These are phyloP conservation scores for Serilophus lunatus DNA, from an alignment of 2,113 vertebrate genomes.

Conservation along the genomic window DNA sequence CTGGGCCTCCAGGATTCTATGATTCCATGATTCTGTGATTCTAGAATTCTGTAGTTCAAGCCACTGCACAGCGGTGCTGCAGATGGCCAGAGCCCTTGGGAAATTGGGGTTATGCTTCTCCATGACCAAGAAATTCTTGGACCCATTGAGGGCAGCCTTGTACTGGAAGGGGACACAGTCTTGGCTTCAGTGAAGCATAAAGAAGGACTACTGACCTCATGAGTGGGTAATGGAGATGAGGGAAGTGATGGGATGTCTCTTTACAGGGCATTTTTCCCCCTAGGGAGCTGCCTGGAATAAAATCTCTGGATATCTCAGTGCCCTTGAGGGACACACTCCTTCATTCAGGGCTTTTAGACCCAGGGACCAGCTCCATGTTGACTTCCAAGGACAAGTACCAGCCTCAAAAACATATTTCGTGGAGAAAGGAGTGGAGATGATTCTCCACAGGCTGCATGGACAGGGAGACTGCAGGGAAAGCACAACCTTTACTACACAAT, in stretches of 20 bases:
- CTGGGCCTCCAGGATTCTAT: accelerated
- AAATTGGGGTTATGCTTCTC: neutral
- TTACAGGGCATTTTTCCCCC: neutral
- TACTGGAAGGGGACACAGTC: neutral
- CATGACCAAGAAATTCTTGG: neutral
- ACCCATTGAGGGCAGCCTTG: neutral
- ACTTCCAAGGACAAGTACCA: neutral
- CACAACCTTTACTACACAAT: neutral
- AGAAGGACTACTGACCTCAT: neutral
- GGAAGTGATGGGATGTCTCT: neutral
- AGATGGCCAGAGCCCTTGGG: neutral
- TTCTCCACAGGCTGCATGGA: accelerated
- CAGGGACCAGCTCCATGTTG: neutral
- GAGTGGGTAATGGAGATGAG: neutral
- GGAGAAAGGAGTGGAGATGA: neutral
- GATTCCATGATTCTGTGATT: accelerated
- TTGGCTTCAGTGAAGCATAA: accelerated
- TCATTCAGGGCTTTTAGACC: neutral
- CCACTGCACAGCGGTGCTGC: neutral
- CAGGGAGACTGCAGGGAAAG: neutral
- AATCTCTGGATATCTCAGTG: neutral
- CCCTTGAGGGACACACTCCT: neutral
- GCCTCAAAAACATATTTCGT: neutral
- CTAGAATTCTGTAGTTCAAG: neutral
- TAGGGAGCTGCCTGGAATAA: neutral